A percentile compares a stretch with the other conserved stretches of the same genome.
Conservation (phyloP, 2,797 vertebrate genomes). For the Hafferia zeledoni region DNA sequence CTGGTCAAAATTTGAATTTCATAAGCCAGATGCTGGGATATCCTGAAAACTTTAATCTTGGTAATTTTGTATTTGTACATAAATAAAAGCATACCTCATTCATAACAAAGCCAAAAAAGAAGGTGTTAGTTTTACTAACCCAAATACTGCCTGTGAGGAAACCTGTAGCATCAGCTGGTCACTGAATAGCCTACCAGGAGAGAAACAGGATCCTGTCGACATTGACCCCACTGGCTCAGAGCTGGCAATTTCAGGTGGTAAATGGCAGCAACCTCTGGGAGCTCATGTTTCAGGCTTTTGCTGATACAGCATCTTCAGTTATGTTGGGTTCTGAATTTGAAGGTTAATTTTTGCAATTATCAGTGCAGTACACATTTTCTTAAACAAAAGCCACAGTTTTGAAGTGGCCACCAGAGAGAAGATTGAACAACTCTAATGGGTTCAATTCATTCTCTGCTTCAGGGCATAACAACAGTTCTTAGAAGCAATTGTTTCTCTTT, state of each 20-base stretch:
- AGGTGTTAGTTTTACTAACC: background rate
- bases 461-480: conserved; percentile 35
- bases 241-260: background rate
- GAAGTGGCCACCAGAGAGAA: conserved; percentile 16
- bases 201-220: background rate
- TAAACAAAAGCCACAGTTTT: conserved; percentile 28
- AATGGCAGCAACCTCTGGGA: background rate
- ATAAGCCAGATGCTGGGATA: background rate
- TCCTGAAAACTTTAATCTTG: background rate
- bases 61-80: background rate
- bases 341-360: conserved; percentile 56
- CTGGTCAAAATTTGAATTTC: background rate
- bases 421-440: background rate
- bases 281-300: background rate
- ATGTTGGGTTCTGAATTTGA: conserved; percentile 18
- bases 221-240: background rate
- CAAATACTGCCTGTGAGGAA: background rate
- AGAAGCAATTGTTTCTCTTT: background rate
- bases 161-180: background rate
- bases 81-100: background rate
- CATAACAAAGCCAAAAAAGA: background rate
- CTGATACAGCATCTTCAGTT: background rate
- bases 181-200: background rate
- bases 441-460: conserved; percentile 45
- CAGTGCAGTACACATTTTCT: background rate